Evolutionary conservation across 2,888 invertebrate genomes (phyloP).

Genomic region (Thymelicus acteon): DNA sequence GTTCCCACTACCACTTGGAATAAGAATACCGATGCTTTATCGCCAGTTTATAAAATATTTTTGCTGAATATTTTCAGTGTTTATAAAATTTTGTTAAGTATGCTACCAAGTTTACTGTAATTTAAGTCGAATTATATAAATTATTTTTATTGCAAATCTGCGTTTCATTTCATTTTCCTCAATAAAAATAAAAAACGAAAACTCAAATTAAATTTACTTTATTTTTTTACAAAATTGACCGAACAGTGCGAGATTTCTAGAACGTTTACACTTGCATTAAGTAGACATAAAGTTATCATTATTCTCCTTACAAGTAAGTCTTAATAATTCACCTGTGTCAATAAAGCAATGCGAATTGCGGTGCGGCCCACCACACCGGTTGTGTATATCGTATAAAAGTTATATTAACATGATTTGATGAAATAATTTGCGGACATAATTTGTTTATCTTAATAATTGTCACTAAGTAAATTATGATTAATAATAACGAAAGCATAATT

Average conservation of each 20-base stretch:
- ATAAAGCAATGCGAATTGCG: conserved; percentile 73
- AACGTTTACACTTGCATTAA: conserved; percentile 85
- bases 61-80: conserved; percentile 83
- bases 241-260: conserved; percentile 86
- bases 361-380: conserved; percentile 64
- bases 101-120: conserved; percentile 82
- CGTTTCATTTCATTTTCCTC: conserved; percentile 63
- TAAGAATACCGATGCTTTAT: conserved; percentile 78
- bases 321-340: conserved; percentile 79
- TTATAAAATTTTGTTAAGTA: conserved; percentile 81
- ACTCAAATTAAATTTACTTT: conserved; percentile 80
- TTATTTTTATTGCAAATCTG: conserved; percentile 79
- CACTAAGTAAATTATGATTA: conserved; percentile 81
- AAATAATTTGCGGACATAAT: conserved; percentile 67
- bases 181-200: conserved; percentile 61
- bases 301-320: conserved; percentile 83
- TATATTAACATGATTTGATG: conserved; percentile 73
- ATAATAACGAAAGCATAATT: conserved; percentile 81
- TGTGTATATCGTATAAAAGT: conserved; percentile 74
- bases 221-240: conserved; percentile 85
- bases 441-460: conserved; percentile 70
- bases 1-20: conserved; percentile 55
- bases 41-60: conserved; percentile 80
- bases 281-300: conserved; percentile 84
- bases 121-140: conserved; percentile 83